Conservation (phyloP, 2,888 invertebrate genomes). For the Parnassius apollo region DNA sequence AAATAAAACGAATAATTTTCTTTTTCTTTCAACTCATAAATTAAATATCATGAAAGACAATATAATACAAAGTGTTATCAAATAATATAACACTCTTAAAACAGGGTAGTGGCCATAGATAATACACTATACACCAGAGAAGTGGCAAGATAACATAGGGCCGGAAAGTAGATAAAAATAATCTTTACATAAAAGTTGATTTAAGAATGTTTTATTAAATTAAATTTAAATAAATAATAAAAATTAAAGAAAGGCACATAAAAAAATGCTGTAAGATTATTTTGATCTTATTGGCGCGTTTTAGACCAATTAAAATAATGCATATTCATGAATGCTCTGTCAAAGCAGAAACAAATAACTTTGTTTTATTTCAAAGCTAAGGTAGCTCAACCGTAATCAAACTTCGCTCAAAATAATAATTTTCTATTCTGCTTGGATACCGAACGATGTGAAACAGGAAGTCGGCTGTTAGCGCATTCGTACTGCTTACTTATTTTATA, state of each 20-base stretch:
- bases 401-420: constrained; percentile 41
- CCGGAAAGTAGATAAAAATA: too few relatives aligned
- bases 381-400: constrained; percentile 34
- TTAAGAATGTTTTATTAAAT: too few relatives aligned
- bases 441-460: constrained; percentile 42
- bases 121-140: too few relatives aligned
- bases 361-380: constrained; percentile 27
- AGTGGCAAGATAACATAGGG: too few relatives aligned
- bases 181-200: too few relatives aligned
- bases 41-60: too few relatives aligned
- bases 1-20: too few relatives aligned
- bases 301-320: constrained; percentile 12
- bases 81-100: too few relatives aligned
- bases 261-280: neutral
- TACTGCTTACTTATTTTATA: constrained; percentile 5
- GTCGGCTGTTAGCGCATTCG: constrained; percentile 30
- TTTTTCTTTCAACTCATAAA: too few relatives aligned
- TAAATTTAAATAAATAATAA: neutral
- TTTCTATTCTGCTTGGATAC: constrained; percentile 40
- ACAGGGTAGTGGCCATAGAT: too few relatives aligned
- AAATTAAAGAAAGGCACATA: neutral
- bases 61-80: too few relatives aligned
- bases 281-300: constrained; percentile 16
- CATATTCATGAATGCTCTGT: constrained; percentile 17
- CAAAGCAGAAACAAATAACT: constrained; percentile 19